Evolutionary conservation across 2,888 invertebrate genomes (phyloP), one percentile per base, ranked within the genome.

Genomic region (Tridacna crocea): DNA sequence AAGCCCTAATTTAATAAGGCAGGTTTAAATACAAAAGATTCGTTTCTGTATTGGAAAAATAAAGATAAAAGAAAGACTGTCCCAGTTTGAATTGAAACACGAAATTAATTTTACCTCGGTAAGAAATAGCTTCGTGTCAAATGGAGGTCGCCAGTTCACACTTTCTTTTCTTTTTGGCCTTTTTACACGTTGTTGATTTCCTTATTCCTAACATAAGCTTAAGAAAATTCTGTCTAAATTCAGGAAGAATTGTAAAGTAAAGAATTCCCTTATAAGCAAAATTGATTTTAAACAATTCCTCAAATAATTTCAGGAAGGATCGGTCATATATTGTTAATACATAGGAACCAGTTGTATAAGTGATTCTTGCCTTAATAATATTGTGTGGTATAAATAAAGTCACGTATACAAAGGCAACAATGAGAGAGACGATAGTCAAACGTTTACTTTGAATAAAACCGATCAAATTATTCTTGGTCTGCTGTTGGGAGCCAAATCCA

Each of bases 351-450:
- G 79, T 82, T 26, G 83, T 47, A 58, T 88, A 84, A 0, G 85
- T 85, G 13, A 88, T 74, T 47, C 83, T 75, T n/a, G 85, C 72
- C 73, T 87, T 89, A 13, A 89, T 77, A 13, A 84, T 58, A 46
- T 88, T 87, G 46, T 87, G 87, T 55, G 89, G 89, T 61, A 89
- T 74, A 63, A 84, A 87, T 27, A 89, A 70, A n/a, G 84, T 12
- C 10, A 86, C 61, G 73, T 87, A 85, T 13, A 86, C 61, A 10
- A 83, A 47, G 0, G 86, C 74, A 27, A 88, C 51, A 11, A 85
- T 27, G 22, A 86, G 55, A 27, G 80, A 74, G 1, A 80, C 78
- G 13, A 86, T 24, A 13, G 84, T 81, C 24, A 88, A 27, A 3
- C 86, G 60, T 27, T 73, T 68, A 55, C 81, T 86, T 26, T 82